Conservation (phyloP, 2,113 vertebrate species). For the Axis porcinus region DNA sequence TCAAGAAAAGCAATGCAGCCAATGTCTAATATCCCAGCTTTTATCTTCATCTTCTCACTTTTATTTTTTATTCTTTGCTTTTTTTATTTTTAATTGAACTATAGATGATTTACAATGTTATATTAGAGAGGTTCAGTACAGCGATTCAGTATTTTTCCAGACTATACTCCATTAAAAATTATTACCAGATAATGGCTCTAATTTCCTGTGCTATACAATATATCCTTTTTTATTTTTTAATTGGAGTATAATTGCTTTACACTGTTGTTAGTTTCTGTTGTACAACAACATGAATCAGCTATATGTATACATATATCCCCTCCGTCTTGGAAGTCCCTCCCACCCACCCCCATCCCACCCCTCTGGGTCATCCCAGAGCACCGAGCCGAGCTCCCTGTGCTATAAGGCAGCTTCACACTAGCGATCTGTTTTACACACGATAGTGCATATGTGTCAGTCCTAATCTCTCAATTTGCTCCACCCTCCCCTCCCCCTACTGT, state of each 20-base stretch:
- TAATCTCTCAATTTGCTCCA: not conserved
- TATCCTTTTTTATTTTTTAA: not conserved
- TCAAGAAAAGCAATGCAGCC: too few relatives aligned
- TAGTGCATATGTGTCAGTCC: not conserved
- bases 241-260: not conserved
- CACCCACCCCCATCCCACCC: not conserved
- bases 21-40: accelerated
- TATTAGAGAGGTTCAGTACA: not conserved
- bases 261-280: not conserved
- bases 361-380: not conserved
- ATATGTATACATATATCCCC: not conserved
- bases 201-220: not conserved
- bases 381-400: not conserved
- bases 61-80: not conserved
- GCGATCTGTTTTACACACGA: not conserved
- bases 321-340: not conserved
- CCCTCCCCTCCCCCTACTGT: not conserved
- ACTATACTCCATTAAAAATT: not conserved
- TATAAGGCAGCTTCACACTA: not conserved
- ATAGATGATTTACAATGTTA: not conserved
- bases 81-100: not conserved
- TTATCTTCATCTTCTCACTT: not conserved
- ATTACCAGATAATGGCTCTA: not conserved
- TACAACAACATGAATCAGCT: not conserved
- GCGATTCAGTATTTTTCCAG: not conserved